phyloP scores from a whole-genome alignment of 2,888 invertebrate species.

The Chaitophorus viminalis region DNA sequence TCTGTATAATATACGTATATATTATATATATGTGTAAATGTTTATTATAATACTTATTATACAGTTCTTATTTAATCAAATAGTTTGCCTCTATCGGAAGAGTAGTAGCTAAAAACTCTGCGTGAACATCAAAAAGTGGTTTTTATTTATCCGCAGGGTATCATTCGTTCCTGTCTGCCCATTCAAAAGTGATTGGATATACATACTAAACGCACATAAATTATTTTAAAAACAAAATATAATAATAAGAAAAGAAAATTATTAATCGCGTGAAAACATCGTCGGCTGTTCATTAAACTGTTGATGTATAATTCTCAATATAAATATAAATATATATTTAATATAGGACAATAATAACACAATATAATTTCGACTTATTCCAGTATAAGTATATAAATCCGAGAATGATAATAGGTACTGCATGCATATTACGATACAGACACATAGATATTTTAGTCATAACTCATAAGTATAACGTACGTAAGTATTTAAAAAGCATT shows the following conservation, averaged over 20 bases:
- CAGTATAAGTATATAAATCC: background rate
- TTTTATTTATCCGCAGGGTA: conserved; percentile 51
- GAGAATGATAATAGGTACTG: background rate
- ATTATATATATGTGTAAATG: too few species aligned
- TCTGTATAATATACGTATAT: background rate
- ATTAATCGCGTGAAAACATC: background rate
- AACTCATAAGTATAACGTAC: background rate
- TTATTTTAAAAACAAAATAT: conserved; percentile 2
- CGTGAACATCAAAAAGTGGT: conserved; percentile 37
- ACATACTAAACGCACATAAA: conserved; percentile 31
- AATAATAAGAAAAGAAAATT: conserved; percentile 34
- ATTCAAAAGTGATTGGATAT: conserved; percentile 35
- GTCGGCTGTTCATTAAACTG: background rate
- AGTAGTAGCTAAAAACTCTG: conserved; percentile 37
- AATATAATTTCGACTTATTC: background rate
- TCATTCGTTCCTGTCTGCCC: conserved; percentile 18
- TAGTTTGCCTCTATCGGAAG: conserved; percentile 17
- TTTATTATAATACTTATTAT: background rate
- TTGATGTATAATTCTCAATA: too few species aligned
- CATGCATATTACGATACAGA: background rate
- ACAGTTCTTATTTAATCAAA: conserved; percentile 31
- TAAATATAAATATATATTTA: too few species aligned
- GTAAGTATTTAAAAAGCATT: too few species aligned
- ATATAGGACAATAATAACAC: background rate
- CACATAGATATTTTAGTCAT: background rate